Evolutionary conservation across 1,140 invertebrate species (phyloP).

Genomic region (Heliconius nattereri): DNA sequence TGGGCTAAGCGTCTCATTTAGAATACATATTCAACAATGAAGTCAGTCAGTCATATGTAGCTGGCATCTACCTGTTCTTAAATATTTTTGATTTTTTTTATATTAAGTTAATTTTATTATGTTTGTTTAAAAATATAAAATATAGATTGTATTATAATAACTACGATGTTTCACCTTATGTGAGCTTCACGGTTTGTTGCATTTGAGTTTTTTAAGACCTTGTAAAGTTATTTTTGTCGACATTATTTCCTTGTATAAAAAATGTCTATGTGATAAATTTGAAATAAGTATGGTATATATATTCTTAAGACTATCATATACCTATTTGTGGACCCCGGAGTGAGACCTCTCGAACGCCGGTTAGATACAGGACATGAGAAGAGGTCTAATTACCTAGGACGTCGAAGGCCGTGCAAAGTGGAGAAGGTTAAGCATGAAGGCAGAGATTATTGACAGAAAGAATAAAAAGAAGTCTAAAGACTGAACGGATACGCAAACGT

Average conservation of each 20-base stretch:
- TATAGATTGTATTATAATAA: not conserved
- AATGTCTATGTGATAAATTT: not conserved
- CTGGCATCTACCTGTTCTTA: not conserved
- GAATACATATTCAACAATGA: not conserved
- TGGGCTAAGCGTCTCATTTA: slow-evolving; percentile 11
- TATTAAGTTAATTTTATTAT: not conserved
- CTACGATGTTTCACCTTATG: not conserved
- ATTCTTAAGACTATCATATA: too few relatives aligned
- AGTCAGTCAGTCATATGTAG: not conserved
- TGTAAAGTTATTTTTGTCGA: not conserved
- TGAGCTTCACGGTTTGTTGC: not conserved
- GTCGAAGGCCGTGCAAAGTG: too few relatives aligned
- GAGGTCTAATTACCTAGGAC: too few relatives aligned
- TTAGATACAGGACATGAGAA: too few relatives aligned
- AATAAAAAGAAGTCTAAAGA: too few relatives aligned
- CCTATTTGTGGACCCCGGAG: too few relatives aligned
- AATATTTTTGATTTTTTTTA: not conserved
- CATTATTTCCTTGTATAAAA: not conserved
- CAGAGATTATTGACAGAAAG: too few relatives aligned
- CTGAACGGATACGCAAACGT: too few relatives aligned
- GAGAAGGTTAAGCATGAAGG: too few relatives aligned
- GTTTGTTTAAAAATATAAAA: not conserved
- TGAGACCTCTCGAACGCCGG: too few relatives aligned
- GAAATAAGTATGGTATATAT: not conserved
- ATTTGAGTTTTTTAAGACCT: not conserved